A percentile compares a stretch with the other conserved stretches of the same genome.
phyloP scores from a whole-genome alignment of 2,888 invertebrate species.

The Strigamia transsilvanica region DNA sequence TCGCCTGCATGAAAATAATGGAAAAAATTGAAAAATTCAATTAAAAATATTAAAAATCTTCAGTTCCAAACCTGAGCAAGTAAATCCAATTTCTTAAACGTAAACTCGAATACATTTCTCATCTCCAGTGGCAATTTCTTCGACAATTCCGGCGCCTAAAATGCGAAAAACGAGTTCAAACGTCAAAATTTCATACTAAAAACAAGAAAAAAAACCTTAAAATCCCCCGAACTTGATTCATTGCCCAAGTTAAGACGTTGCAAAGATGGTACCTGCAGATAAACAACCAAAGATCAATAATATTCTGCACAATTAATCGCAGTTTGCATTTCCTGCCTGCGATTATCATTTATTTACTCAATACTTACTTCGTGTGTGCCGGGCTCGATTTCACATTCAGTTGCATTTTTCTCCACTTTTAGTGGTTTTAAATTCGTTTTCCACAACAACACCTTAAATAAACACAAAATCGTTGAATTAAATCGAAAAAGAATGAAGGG shows the following conservation, averaged over 20 bases:
- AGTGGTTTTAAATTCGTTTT: background rate
- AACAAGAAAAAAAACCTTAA: background rate
- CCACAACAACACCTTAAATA: background rate
- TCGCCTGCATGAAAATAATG: background rate
- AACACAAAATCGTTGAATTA: background rate
- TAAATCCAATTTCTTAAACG: background rate
- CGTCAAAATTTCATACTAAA: background rate
- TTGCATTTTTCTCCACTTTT: background rate
- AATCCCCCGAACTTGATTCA: background rate
- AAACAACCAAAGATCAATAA: background rate
- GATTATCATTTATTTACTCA: conserved; percentile 4
- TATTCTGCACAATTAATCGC: background rate
- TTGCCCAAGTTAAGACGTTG: background rate
- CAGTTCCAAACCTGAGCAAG: background rate
- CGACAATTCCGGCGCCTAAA: background rate
- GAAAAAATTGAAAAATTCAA: background rate
- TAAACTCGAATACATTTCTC: background rate
- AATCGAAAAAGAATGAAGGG: background rate
- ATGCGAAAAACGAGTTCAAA: background rate
- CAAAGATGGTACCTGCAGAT: background rate
- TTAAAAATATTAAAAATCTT: background rate
- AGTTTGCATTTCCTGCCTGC: conserved; percentile 29
- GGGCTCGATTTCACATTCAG: background rate
- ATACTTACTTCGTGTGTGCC: background rate
- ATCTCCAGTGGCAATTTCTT: background rate